These are phyloP conservation scores for Ptyas mucosa DNA, from an alignment of 2,113 vertebrate species.

Conservation along the genomic window DNA sequence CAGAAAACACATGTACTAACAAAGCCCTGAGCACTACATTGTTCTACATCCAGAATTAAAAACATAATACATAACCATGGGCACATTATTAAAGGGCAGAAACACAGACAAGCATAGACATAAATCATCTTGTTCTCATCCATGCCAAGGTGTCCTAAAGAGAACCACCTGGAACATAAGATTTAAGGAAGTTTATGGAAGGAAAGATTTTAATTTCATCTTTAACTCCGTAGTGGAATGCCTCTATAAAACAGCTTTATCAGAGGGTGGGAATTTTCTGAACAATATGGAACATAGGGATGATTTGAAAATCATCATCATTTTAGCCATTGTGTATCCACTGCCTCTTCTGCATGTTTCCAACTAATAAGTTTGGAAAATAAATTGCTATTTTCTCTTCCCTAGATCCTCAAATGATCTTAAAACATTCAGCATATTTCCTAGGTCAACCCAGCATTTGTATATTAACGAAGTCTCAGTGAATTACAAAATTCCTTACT, in stretches of 20 bases:
- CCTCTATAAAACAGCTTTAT: background rate
- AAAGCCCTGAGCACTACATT: background rate
- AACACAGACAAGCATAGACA: background rate
- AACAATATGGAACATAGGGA: background rate
- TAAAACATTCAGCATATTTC: background rate
- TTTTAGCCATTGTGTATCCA: background rate
- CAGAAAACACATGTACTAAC: background rate
- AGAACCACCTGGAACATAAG: background rate
- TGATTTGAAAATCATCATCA: background rate
- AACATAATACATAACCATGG: background rate
- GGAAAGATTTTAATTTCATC: background rate
- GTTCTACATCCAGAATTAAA: background rate
- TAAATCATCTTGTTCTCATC: background rate
- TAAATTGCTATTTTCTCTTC: background rate
- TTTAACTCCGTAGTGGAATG: background rate
- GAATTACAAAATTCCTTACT: background rate
- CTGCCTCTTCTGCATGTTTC: background rate
- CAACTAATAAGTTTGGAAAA: background rate
- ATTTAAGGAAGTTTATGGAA: background rate
- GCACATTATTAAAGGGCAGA: background rate
- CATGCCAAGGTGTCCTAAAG: background rate
- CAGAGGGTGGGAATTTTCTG: no score
- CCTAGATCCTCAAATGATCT: background rate
- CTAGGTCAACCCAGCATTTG: background rate
- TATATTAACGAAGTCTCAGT: background rate